phyloP scores from a whole-genome alignment of 2,797 vertebrate genomes.

The Notamacropus eugenii region DNA sequence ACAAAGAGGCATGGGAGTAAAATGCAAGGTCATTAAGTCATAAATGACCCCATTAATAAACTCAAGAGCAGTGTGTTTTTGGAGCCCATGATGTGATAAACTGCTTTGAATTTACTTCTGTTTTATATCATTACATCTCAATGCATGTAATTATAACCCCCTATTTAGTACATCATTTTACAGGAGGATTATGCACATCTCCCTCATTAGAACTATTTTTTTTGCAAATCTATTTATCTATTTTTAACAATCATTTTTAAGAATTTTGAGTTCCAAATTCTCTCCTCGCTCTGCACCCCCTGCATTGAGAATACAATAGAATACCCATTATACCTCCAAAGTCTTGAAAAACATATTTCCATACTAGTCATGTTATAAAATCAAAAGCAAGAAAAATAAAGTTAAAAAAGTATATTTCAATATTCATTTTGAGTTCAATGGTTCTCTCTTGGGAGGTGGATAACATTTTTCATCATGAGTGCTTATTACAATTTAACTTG shows the following conservation, averaged over 20 bases:
- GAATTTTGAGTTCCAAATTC: background rate
- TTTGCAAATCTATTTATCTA: too few species aligned
- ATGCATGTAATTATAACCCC: background rate
- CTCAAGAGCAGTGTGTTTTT: background rate
- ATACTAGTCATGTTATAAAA: background rate
- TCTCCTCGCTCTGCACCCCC: background rate
- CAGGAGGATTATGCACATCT: background rate
- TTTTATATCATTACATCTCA: background rate
- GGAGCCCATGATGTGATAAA: background rate
- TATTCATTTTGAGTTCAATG: background rate
- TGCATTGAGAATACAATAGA: background rate
- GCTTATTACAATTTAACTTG: background rate
- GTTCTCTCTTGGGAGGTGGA: background rate
- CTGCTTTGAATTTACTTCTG: background rate
- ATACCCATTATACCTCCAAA: background rate
- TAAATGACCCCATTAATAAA: background rate
- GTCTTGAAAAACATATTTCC: background rate
- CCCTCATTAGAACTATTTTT: background rate
- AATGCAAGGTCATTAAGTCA: background rate
- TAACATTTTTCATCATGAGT: background rate
- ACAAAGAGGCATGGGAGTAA: background rate
- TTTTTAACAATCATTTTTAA: background rate
- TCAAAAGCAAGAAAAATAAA: background rate
- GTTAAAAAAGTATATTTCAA: background rate
- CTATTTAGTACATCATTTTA: background rate